These are phyloP conservation scores for Gymnocheta viridis DNA, from an alignment of 2,888 invertebrate species.

Conservation along the genomic window DNA sequence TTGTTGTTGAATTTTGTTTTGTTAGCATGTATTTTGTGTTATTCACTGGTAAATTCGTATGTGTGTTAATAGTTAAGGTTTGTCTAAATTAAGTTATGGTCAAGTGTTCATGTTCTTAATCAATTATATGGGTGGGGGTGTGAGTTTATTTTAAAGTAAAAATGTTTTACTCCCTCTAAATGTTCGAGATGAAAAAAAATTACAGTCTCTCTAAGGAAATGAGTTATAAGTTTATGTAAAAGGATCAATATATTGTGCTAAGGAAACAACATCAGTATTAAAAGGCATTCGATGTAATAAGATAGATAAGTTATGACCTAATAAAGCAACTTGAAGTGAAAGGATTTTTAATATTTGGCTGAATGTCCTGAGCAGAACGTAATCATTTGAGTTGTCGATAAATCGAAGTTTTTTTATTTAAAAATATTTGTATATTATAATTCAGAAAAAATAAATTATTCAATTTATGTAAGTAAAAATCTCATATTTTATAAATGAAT, in stretches of 20 bases:
- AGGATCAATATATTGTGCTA: not conserved
- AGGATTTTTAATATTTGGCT: not conserved
- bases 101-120: slow-evolving; percentile 49
- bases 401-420: no score
- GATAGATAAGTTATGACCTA: not conserved
- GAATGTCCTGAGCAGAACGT: no score
- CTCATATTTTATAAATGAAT: no score
- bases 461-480: no score
- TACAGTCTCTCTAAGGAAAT: not conserved
- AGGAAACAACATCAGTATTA: not conserved
- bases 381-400: no score
- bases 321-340: not conserved
- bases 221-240: not conserved
- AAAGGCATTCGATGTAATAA: not conserved
- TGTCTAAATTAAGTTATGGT: slow-evolving; percentile 51
- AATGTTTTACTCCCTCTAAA: slow-evolving; percentile 16
- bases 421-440: no score
- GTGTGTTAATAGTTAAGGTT: slow-evolving; percentile 43
- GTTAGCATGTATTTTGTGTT: not conserved
- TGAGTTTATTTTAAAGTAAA: not conserved
- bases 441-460: no score
- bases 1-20: slow-evolving; percentile 23
- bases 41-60: not conserved
- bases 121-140: slow-evolving; percentile 27
- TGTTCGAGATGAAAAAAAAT: slow-evolving; percentile 46